Conservation (phyloP, 2,888 invertebrate species). For the Smittia sp. region DNA sequence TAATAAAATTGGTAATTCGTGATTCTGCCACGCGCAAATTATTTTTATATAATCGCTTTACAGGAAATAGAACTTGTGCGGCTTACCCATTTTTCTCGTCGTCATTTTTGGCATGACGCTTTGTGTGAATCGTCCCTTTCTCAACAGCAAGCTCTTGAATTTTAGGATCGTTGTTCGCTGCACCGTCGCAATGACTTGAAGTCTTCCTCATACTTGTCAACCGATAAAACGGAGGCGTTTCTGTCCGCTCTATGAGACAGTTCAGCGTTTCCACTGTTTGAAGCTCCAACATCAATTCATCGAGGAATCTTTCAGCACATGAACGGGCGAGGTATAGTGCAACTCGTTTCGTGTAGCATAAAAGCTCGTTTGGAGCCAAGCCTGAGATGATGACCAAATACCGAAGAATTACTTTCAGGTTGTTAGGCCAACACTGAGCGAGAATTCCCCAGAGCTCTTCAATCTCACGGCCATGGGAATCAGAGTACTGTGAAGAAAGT, state of each 20-base stretch:
- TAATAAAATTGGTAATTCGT: background rate
- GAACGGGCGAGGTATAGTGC: slow-evolving; percentile 89
- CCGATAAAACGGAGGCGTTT: slow-evolving; percentile 97
- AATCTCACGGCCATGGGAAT: slow-evolving; percentile 91
- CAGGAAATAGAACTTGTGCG: background rate
- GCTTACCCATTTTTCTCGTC: slow-evolving; percentile 72
- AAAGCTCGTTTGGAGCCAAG: slow-evolving; percentile 91
- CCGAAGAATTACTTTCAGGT: slow-evolving; percentile 92
- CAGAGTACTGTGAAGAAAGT: slow-evolving; percentile 79
- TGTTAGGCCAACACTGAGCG: slow-evolving; percentile 95
- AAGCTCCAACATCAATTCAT: slow-evolving; percentile 96
- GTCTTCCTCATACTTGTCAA: slow-evolving; percentile 89
- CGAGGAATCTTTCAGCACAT: slow-evolving; percentile 86
- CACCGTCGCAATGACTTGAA: slow-evolving; percentile 74
- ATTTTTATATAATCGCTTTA: too few relatives aligned
- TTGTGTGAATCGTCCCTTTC: slow-evolving; percentile 95
- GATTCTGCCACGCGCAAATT: too few relatives aligned
- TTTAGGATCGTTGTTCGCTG: slow-evolving; percentile 53
- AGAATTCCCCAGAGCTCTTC: slow-evolving; percentile 96
- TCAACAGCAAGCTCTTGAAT: slow-evolving; percentile 63
- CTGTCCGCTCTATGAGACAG: slow-evolving; percentile 93
- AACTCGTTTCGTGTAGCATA: slow-evolving; percentile 92
- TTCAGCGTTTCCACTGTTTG: slow-evolving; percentile 96
- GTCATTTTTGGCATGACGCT: slow-evolving; percentile 87
- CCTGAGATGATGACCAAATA: slow-evolving; percentile 95